Evolutionary conservation across 2,888 invertebrate species (phyloP), one percentile per base, ranked within the genome.

Genomic region (Lacanobia wlatinum): DNA sequence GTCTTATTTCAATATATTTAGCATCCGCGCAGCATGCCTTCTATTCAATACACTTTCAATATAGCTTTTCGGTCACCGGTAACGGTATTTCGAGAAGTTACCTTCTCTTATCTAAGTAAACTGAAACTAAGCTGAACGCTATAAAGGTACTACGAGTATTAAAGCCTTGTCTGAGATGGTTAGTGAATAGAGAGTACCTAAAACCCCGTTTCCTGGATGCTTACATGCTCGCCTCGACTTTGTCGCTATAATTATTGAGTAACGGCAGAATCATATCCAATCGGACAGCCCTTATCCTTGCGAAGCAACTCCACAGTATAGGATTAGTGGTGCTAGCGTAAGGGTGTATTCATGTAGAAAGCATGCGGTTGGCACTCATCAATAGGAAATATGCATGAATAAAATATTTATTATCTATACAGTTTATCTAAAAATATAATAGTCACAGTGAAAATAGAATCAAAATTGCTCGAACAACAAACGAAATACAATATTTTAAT

Each of bases 231-330:
- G 5, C 62, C 38, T 9, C 7, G 10, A 18, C 61, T 71, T 23
- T 16, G 52, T 23, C 5, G n/a, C 14, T 59, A 7, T 18, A 21
- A 34, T 43, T 48, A 72, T 55, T 55, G 46, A 21, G 9, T 71
- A n/a, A 71, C n/a, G 4, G 58, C 6, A 28, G 34, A 34, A 46
- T 48, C 28, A 38, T 14, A 48, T 58, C 16, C 23, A 46, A 72
- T 72, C 5, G 40, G 48, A 55, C 38, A 72, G 53, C n/a, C 8
- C 34, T 34, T 18, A 43, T 34, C 28, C 38, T 1, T 72, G 34
- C 18, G 8, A 18, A 52, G n/a, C 18, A 43, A 16, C 34, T 14
- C 16, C 8, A 60, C 21, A 52, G 59, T 9, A 52, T 21, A 12
- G 5, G 43, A n/a, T 50, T 58, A 43, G 10, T 34, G 14, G 10